These are phyloP conservation scores for Venustaconcha ellipsiformis DNA, from an alignment of 1,140 invertebrate species.

Conservation along the genomic window DNA sequence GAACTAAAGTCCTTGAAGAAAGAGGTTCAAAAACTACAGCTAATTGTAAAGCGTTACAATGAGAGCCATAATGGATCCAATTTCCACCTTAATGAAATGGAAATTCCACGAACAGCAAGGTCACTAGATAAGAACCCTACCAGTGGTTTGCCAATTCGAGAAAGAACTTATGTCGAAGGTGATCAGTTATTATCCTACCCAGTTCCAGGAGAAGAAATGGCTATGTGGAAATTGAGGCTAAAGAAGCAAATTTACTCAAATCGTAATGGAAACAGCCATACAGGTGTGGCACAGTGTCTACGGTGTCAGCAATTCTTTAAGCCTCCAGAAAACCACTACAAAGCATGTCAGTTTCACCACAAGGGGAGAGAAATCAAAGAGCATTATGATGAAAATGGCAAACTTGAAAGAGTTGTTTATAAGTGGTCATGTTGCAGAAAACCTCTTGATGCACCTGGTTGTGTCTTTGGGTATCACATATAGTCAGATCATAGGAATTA, in stretches of 20 bases:
- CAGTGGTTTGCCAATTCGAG: slow-evolving; percentile 1
- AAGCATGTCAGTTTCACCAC: slow-evolving; percentile 52
- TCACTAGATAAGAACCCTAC: not conserved
- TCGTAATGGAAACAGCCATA: slow-evolving; percentile 15
- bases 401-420: slow-evolving; percentile 42
- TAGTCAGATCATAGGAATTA: not conserved
- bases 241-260: slow-evolving; percentile 31
- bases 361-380: slow-evolving; percentile 48
- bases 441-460: slow-evolving; percentile 39
- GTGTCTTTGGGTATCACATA: slow-evolving; percentile 49
- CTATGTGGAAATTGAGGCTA: slow-evolving; percentile 32
- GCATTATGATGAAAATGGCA: slow-evolving; percentile 46
- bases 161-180: slow-evolving; percentile 44
- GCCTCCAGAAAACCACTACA: slow-evolving; percentile 44
- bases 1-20: slow-evolving; percentile 35
- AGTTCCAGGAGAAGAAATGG: slow-evolving; percentile 30
- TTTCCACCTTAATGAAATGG: slow-evolving; percentile 43
- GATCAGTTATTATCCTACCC: slow-evolving; percentile 40
- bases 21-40: slow-evolving; percentile 35
- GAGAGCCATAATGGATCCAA: slow-evolving; percentile 39
- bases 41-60: slow-evolving; percentile 46
- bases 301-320: slow-evolving; percentile 52
- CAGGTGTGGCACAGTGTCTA: slow-evolving; percentile 55
- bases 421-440: slow-evolving; percentile 57
- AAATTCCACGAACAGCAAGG: not conserved